Conservation (phyloP, 2,797 vertebrate genomes). For the Triplophysa yarkandensis region DNA sequence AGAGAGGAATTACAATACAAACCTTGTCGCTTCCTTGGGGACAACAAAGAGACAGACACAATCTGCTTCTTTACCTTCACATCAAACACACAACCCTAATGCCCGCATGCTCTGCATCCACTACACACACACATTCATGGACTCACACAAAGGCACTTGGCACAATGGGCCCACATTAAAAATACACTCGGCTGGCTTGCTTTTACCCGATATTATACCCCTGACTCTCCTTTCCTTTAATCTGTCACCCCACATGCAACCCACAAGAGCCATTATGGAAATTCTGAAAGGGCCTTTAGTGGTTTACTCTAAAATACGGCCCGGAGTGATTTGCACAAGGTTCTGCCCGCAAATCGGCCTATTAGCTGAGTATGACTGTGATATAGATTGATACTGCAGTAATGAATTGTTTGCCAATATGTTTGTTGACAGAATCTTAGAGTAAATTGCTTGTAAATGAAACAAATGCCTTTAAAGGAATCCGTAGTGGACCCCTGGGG, state of each 20-base stretch:
- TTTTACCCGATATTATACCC: slow-evolving; percentile 52
- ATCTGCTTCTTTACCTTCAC: slow-evolving; percentile 66
- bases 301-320: slow-evolving; percentile 19
- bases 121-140: slow-evolving; percentile 18
- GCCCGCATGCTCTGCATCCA: slow-evolving; percentile 34
- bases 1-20: slow-evolving; percentile 79
- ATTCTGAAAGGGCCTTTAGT: slow-evolving; percentile 16
- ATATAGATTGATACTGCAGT: slow-evolving; percentile 12
- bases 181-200: slow-evolving; percentile 39
- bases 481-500: not conserved
- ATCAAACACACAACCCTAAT: slow-evolving; percentile 56
- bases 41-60: slow-evolving; percentile 70
- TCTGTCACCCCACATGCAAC: slow-evolving; percentile 41
- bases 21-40: slow-evolving; percentile 75
- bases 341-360: slow-evolving; percentile 22
- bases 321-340: slow-evolving; percentile 32
- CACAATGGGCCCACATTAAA: slow-evolving; percentile 40
- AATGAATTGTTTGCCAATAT: slow-evolving; percentile 25
- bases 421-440: not conserved
- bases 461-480: not conserved
- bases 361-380: slow-evolving; percentile 20
- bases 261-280: slow-evolving; percentile 46
- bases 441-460: not conserved
- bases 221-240: slow-evolving; percentile 50
- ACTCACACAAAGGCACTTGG: slow-evolving; percentile 42